phyloP scores from a whole-genome alignment of 2,797 vertebrate species.

The Crypturellus tataupa region DNA sequence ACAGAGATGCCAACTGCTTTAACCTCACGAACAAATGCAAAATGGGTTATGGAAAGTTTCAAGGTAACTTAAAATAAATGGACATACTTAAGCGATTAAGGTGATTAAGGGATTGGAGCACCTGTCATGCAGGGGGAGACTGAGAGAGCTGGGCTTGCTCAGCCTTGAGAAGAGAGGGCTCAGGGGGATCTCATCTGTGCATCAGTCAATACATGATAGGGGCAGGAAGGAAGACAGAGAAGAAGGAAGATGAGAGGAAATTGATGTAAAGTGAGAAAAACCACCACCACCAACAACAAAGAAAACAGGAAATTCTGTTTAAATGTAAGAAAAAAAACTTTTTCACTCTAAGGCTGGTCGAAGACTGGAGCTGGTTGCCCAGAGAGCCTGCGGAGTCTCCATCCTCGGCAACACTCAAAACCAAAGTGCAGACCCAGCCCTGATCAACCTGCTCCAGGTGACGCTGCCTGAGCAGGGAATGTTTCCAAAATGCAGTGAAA shows the following conservation, averaged over 20 bases:
- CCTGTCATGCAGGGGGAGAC: not conserved
- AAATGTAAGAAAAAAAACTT: not conserved
- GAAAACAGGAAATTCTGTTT: not conserved
- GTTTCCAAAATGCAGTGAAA: not conserved
- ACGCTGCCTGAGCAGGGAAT: not conserved
- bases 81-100: not conserved
- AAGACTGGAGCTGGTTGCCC: not conserved
- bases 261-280: no score
- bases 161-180: not conserved
- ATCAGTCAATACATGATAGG: not conserved
- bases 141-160: not conserved
- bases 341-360: not conserved
- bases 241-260: no score
- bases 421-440: no score
- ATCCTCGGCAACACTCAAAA: not conserved
- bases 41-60: not conserved
- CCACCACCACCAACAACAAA: no score
- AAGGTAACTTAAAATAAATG: not conserved
- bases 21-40: not conserved
- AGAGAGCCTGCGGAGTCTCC: not conserved
- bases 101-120: not conserved
- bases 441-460: not conserved
- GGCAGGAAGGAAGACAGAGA: not conserved
- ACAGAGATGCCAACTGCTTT: not conserved
- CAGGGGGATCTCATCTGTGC: not conserved